Conservation (phyloP, 1,140 invertebrate species). For the Eulimnadia texana region DNA sequence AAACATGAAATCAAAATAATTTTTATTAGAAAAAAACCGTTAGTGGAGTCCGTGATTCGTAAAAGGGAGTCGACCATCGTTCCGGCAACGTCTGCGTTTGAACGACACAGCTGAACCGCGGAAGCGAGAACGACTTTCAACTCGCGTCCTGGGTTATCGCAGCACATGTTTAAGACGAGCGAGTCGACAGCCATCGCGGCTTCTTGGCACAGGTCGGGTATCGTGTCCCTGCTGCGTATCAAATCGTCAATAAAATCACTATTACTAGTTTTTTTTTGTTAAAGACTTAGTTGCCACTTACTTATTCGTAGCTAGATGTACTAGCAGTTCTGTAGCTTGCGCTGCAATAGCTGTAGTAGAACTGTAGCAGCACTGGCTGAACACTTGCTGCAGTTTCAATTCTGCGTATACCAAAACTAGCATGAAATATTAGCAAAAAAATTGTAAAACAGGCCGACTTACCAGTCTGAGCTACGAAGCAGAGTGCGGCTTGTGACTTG, state of each 20-base stretch:
- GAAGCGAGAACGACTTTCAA: conserved; percentile 6
- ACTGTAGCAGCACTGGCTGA: conserved; percentile 41
- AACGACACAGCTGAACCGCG: conserved; percentile 42
- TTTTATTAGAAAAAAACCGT: neutral
- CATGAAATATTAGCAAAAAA: too few species aligned
- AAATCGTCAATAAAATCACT: neutral
- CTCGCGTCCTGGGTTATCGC: neutral
- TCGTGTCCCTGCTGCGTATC: neutral
- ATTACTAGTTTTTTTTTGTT: too few species aligned
- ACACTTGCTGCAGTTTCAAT: conserved; percentile 36
- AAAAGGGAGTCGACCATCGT: conserved; percentile 42
- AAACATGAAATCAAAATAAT: too few species aligned
- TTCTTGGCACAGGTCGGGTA: conserved; percentile 9
- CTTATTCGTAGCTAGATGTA: conserved; percentile 4
- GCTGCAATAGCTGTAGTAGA: conserved; percentile 44
- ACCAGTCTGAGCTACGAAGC: conserved; percentile 32
- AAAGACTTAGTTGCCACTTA: too few species aligned
- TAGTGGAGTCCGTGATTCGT: too few species aligned
- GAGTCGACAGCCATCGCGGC: conserved; percentile 38
- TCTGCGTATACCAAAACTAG: conserved; percentile 24
- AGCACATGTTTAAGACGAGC: conserved; percentile 45
- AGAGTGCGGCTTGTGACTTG: conserved; percentile 38
- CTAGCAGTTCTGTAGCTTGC: conserved; percentile 41
- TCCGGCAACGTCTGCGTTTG: conserved; percentile 40
- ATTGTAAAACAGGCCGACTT: too few species aligned